Percentiles rank a stretch among this genome's conserved stretches.
Conservation (phyloP, 2,113 vertebrate species). For the Echinops telfairi region DNA sequence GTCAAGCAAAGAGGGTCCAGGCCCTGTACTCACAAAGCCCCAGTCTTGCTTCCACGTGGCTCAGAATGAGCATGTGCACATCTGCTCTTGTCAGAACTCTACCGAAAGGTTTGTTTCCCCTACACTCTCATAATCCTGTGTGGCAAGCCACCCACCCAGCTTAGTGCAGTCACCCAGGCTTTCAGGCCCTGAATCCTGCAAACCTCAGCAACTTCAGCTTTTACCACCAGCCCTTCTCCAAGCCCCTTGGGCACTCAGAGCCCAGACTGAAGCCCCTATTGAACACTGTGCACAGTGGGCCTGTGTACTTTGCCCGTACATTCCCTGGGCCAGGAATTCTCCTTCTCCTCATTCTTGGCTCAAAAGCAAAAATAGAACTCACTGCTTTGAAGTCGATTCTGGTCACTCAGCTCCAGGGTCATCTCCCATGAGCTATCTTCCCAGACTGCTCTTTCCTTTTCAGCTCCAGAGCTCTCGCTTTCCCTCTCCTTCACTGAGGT, state of each 20-base stretch:
- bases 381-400: neutral
- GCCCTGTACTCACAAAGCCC: rapidly evolving
- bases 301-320: neutral
- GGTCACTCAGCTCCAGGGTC: neutral
- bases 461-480: neutral
- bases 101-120: neutral
- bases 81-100: neutral
- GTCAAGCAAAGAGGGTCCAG: rapidly evolving
- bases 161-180: neutral
- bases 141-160: neutral
- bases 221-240: no score
- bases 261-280: neutral
- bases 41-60: neutral
- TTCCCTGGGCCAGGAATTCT: neutral
- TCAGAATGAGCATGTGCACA: neutral
- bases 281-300: no score
- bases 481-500: no score
- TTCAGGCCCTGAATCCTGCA: neutral
- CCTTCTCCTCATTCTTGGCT: no score
- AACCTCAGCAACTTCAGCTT: neutral
- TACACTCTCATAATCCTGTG: rapidly evolving
- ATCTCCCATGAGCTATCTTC: neutral
- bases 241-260: no score
- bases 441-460: neutral
- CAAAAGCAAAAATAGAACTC: neutral